Conservation (phyloP, 2,797 vertebrate species). For the Glyptemys insculpta region DNA sequence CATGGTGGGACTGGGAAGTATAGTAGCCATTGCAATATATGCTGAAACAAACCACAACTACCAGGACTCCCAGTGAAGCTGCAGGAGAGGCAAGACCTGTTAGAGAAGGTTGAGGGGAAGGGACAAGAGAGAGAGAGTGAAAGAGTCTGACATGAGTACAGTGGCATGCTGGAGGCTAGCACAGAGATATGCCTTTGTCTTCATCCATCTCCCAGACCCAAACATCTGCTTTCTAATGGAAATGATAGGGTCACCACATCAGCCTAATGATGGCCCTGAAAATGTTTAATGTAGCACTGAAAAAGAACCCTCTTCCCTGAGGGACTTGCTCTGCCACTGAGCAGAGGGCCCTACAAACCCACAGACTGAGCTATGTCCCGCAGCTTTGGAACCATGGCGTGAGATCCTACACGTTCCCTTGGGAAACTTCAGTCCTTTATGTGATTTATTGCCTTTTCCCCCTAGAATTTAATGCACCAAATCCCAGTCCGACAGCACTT, state of each 20-base stretch:
- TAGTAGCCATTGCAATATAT: constrained; percentile 60
- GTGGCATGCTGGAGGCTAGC: background rate
- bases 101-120: background rate
- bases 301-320: background rate
- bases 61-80: background rate
- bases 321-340: background rate
- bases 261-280: background rate
- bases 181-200: background rate
- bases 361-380: background rate
- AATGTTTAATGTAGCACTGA: background rate
- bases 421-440: background rate
- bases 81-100: constrained; percentile 14
- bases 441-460: background rate
- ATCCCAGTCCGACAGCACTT: background rate
- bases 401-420: background rate
- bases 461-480: background rate
- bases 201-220: background rate
- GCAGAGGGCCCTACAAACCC: background rate
- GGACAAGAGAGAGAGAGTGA: background rate
- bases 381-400: accelerated
- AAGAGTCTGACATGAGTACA: background rate
- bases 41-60: background rate
- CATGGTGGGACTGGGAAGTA: constrained; percentile 30
- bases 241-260: accelerated
- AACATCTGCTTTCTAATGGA: background rate